phyloP scores from a whole-genome alignment of 2,797 vertebrate genomes.

The Spinus pinus region DNA sequence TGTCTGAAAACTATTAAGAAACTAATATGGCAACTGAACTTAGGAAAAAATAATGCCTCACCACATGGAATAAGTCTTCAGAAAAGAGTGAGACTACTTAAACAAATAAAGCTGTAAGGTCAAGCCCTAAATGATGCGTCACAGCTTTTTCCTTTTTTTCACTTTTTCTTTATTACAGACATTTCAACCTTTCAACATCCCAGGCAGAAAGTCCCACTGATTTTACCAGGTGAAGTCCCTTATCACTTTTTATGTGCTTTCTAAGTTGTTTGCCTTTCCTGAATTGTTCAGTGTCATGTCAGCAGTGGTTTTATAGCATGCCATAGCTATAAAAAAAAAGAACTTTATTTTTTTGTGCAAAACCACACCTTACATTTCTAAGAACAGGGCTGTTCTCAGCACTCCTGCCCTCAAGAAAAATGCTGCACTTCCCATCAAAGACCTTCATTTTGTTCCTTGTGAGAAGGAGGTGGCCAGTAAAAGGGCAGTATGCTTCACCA shows the following conservation, averaged over 20 bases:
- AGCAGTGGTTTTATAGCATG: not conserved
- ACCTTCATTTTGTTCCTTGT: not conserved
- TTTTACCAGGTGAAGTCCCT: not conserved
- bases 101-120: not conserved
- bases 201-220: not conserved
- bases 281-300: not conserved
- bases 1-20: constrained; percentile 2
- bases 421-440: not conserved
- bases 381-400: not conserved
- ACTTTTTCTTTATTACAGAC: not conserved
- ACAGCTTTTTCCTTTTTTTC: not conserved
- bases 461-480: not conserved
- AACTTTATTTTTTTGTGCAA: not conserved
- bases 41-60: not conserved
- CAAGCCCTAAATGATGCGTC: not conserved
- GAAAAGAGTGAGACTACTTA: not conserved
- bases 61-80: not conserved
- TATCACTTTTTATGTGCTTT: not conserved
- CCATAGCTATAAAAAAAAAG: not conserved
- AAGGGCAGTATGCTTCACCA: not conserved
- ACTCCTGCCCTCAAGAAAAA: not conserved
- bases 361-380: constrained; percentile 11
- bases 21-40: not conserved
- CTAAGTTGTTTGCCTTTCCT: not conserved
- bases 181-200: not conserved